Base-by-base conservation (phyloP, 2,888 invertebrate genomes). In the Nesidiocoris tenuis region DNA sequence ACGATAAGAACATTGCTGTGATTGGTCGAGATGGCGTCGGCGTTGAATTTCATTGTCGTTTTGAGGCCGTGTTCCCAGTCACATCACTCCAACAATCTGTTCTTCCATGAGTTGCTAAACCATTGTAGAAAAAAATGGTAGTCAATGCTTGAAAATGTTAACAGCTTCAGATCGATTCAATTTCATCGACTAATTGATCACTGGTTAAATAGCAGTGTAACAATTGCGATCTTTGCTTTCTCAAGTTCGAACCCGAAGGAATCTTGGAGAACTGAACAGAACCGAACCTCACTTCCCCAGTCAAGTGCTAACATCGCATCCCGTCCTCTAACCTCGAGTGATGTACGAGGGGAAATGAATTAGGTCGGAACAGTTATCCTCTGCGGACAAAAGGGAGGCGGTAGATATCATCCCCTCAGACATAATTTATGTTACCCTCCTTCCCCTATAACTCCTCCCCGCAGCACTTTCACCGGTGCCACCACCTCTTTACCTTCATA, bases 351-450 rank as follows among this genome's bases (percentile, higher is more conserved):
- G 63, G 72, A 72, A 72, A 72, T 72, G 72, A 72, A 72, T 72
- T 72, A 72, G 72, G 72, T 72, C 55, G 61, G 72, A 72, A 72
- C 72, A 72, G 72, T 72, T 72, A 72, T 72, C 72, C 72, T 61
- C 72, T 63, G 63, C 72, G 61, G 72, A 72, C 72, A 72, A 72
- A 72, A 72, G 72, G 72, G 65, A 65, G 39, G 39, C 72, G 72
- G 61, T 72, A 39, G 72, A 63, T 61, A 72, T 72, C 72, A 72
- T 72, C 72, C 72, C 72, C 54, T 72, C 61, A 55, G 57, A 72
- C 72, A 72, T 72, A 72, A 72, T 72, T 72, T 72, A 72, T 72
- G 72, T 72, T 72, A 65, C 18, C 25, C 67, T 17, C 21, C 21
- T 21, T 5, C 23, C 67, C 67, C 19, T 39, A 16, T 54, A 18